Percentiles rank a stretch among this genome's conserved stretches.
These are phyloP conservation scores for Pipistrellus pygmaeus DNA, from an alignment of 2,797 vertebrate genomes.

Conservation along the genomic window DNA sequence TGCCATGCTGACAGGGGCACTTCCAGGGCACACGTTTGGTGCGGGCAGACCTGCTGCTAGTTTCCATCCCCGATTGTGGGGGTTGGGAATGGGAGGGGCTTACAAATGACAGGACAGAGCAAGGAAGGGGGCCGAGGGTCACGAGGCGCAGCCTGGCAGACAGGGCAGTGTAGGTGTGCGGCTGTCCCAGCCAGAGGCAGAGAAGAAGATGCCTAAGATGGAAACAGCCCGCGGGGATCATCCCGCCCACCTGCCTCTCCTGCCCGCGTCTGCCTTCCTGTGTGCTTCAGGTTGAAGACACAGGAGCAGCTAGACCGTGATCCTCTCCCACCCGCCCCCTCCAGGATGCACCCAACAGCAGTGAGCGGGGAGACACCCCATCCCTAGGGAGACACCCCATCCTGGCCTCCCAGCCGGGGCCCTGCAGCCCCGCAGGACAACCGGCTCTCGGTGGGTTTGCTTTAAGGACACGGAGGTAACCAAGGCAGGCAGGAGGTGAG, in stretches of 20 bases:
- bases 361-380: neutral
- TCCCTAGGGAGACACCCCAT: neutral
- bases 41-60: conserved; percentile 37
- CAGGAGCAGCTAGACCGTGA: neutral
- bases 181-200: neutral
- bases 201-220: neutral
- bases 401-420: neutral
- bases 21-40: conserved; percentile 72
- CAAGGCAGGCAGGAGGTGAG: neutral
- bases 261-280: neutral
- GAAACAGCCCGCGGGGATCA: neutral
- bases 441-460: neutral
- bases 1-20: conserved; percentile 44
- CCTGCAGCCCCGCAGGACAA: neutral
- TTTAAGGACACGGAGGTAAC: neutral
- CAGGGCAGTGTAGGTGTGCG: neutral
- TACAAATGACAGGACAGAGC: neutral
- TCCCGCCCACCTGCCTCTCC: neutral
- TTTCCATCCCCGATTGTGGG: neutral
- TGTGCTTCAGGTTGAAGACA: conserved; percentile 13
- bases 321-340: neutral
- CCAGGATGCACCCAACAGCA: neutral
- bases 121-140: neutral
- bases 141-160: neutral
- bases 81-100: neutral